Conservation (phyloP, 2,797 vertebrate species). For the Rhynchonycteris naso region DNA sequence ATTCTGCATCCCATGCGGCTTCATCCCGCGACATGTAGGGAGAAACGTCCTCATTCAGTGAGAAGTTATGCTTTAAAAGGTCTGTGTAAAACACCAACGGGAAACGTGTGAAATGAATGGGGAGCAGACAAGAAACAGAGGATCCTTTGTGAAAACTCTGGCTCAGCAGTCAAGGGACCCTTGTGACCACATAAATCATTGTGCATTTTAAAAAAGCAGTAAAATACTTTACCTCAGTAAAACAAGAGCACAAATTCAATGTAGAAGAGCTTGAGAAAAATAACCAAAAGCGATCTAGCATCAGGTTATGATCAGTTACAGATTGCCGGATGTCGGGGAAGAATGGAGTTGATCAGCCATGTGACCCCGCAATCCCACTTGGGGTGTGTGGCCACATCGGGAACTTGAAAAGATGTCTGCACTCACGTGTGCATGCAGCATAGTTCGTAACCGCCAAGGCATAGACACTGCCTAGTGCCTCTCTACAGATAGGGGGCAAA, state of each 20-base stretch:
- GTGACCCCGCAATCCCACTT: fast-evolving
- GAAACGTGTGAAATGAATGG: background rate
- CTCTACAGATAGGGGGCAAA: background rate
- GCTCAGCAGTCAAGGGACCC: background rate
- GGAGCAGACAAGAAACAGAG: background rate
- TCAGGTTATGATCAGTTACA: background rate
- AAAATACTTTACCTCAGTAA: background rate
- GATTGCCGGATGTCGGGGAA: background rate
- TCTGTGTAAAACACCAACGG: background rate
- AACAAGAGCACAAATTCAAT: constrained; percentile 52
- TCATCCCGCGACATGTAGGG: background rate
- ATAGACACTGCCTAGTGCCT: background rate
- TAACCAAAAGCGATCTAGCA: background rate
- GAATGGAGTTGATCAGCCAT: background rate
- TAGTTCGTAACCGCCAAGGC: fast-evolving
- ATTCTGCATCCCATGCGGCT: background rate
- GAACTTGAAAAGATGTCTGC: background rate
- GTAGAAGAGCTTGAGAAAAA: background rate
- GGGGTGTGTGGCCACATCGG: background rate
- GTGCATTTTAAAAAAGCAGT: background rate
- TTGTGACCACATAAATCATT: background rate
- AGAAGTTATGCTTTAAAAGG: background rate
- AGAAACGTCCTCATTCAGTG: background rate
- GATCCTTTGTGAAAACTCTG: background rate
- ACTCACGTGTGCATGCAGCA: fast-evolving